These are phyloP conservation scores for Pandemis cinnamomeana DNA, from an alignment of 2,888 invertebrate genomes.

Conservation along the genomic window DNA sequence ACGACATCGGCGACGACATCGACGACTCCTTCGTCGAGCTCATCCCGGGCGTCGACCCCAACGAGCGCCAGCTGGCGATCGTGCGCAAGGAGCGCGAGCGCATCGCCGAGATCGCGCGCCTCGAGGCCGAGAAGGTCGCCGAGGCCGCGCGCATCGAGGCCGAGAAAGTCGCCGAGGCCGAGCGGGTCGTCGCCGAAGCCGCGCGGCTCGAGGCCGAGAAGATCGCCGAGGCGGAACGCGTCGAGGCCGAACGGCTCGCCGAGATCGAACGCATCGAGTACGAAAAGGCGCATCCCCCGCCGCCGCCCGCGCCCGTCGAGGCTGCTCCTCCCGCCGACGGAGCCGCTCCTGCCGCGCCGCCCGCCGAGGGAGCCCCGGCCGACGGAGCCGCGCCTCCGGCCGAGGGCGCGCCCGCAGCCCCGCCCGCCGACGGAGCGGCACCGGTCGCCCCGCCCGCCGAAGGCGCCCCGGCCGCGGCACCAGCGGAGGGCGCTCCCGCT, in stretches of 20 bases:
- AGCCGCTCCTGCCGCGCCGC: slow-evolving; percentile 54
- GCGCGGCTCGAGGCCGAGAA: slow-evolving; percentile 46
- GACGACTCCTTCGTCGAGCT: slow-evolving; percentile 96
- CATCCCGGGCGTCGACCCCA: slow-evolving; percentile 85
- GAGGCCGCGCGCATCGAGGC: slow-evolving; percentile 55
- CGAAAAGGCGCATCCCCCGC: slow-evolving; percentile 25
- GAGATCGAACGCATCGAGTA: slow-evolving; percentile 48
- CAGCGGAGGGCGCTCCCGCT: slow-evolving; percentile 53
- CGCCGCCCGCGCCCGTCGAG: slow-evolving; percentile 52
- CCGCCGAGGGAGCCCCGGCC: slow-evolving; percentile 55
- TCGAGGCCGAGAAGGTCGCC: slow-evolving; percentile 43
- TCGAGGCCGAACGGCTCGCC: slow-evolving; percentile 27
- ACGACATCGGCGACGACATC: slow-evolving; percentile 96
- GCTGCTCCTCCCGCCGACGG: slow-evolving; percentile 56
- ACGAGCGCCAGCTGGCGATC: slow-evolving; percentile 62
- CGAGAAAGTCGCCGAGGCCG: slow-evolving; percentile 54
- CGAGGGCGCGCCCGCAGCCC: slow-evolving; percentile 55
- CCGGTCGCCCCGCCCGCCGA: slow-evolving; percentile 55
- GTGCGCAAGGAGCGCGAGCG: slow-evolving; percentile 52
- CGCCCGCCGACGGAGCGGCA: slow-evolving; percentile 58
- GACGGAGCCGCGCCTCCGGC: slow-evolving; percentile 57
- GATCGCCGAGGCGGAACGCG: slow-evolving; percentile 48
- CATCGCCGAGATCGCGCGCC: slow-evolving; percentile 44
- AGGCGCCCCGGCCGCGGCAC: slow-evolving; percentile 54
- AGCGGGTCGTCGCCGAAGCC: slow-evolving; percentile 51